Base-by-base conservation (phyloP, 2,888 invertebrate genomes). In the Cheilosia variabilis region DNA sequence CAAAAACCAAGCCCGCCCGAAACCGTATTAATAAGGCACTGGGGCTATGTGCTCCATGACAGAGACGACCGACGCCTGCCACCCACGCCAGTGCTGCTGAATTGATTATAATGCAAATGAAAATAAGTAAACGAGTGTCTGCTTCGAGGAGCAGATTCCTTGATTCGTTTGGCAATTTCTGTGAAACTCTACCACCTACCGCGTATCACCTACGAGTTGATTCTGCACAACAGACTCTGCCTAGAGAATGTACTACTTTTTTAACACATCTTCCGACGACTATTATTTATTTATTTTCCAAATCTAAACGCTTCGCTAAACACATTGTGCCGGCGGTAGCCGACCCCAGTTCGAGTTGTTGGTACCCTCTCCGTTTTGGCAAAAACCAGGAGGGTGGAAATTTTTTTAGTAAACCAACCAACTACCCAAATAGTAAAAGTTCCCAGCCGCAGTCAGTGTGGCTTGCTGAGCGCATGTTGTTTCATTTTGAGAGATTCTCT, bases 41-140 rank as follows among this genome's bases (percentile, higher is more conserved):
- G 22, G 47, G 17, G 10, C 19, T 19, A 10, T 17, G 3, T 47
- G 19, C 47, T 19, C 47, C 9, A 17, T 9, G 7, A 9, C 19
- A 9, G 4, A 17, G 19, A 19, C 9, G 17, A 19, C 47, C 22
- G 31, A 50, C 9, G 7, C 10, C 6, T 27, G 22, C 60, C 13
- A 9, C 17, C 55, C 15, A 31, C 72, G 71, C 72, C 31, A 31
- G 31, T 62, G 66, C 72, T 78, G 55, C 69, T 84, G 86, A 86
- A 86, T 77, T 86, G 81, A 81, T 81, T 86, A 86, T 77, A 68
- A 86, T 81, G 86, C 76, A 81, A 86, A 86, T 86, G 86, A 72
- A 86, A 80, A 69, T 68, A 73, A 72, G 78, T 57, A 17, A 63
- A 69, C 47, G 66, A 52, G 34, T 63, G 47, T 41, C 50, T 41